phyloP scores from a whole-genome alignment of 2,888 invertebrate genomes.

The Lampropteryx suffumata region DNA sequence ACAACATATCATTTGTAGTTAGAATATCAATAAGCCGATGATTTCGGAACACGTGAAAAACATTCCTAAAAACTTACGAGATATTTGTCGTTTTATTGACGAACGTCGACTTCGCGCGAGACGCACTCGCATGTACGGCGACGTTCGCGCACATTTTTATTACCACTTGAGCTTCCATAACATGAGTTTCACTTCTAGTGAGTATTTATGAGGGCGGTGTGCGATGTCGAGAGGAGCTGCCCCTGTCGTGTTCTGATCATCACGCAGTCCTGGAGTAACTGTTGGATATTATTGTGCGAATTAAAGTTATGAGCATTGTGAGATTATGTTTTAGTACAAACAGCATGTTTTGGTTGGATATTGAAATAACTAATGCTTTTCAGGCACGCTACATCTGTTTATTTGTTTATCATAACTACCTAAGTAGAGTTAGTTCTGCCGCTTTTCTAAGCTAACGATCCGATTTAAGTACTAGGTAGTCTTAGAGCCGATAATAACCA shows the following conservation, averaged over 20 bases:
- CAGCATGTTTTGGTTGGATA: conserved; percentile 5
- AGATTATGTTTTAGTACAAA: conserved; percentile 15
- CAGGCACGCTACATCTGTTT: background rate
- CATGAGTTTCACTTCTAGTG: conserved; percentile 2
- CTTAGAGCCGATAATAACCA: too few species aligned
- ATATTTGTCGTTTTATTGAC: too few species aligned
- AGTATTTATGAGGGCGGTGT: background rate
- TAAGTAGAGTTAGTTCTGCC: background rate
- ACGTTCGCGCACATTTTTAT: too few species aligned
- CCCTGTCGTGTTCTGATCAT: conserved; percentile 28
- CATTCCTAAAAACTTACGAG: too few species aligned
- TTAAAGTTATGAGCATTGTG: conserved; percentile 9
- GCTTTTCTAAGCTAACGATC: too few species aligned
- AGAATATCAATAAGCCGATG: too few species aligned
- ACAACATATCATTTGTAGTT: too few species aligned
- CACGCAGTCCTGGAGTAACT: conserved; percentile 27
- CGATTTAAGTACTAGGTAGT: too few species aligned
- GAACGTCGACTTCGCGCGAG: too few species aligned
- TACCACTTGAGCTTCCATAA: too few species aligned
- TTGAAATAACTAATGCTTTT: conserved; percentile 10
- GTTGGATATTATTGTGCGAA: conserved; percentile 20
- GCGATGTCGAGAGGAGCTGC: conserved; percentile 12
- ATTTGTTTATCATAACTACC: background rate
- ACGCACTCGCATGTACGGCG: too few species aligned
- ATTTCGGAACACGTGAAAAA: too few species aligned